phyloP scores from a whole-genome alignment of 2,888 invertebrate genomes.

The Geotrupes spiniger region DNA sequence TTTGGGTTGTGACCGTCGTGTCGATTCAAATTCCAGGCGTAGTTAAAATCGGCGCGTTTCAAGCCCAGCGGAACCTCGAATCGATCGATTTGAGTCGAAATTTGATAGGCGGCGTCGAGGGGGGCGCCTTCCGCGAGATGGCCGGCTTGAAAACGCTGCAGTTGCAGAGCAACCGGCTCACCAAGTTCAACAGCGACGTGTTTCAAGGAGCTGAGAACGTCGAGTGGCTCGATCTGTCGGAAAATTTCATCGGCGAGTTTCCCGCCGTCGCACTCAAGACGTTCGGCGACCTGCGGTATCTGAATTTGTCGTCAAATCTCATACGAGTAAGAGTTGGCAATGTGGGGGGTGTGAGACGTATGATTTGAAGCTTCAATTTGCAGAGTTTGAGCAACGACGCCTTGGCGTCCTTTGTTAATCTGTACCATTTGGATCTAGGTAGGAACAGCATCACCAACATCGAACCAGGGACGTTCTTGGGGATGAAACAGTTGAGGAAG shows the following conservation, averaged over 20 bases:
- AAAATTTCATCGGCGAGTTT: slow-evolving; percentile 81
- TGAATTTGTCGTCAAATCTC: slow-evolving; percentile 83
- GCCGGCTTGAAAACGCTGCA: slow-evolving; percentile 66
- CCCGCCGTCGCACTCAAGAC: slow-evolving; percentile 74
- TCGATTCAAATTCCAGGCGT: slow-evolving; percentile 62
- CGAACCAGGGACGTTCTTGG: slow-evolving; percentile 77
- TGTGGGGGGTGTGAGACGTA: not conserved
- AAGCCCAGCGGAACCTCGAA: slow-evolving; percentile 67
- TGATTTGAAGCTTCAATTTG: slow-evolving; percentile 33
- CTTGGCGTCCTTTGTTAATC: slow-evolving; percentile 61
- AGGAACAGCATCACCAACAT: slow-evolving; percentile 81
- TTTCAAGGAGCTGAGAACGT: slow-evolving; percentile 75
- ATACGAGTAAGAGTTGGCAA: slow-evolving; percentile 61
- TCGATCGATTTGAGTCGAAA: slow-evolving; percentile 78
- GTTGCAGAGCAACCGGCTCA: slow-evolving; percentile 74
- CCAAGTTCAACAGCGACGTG: slow-evolving; percentile 79
- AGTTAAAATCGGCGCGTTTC: slow-evolving; percentile 67
- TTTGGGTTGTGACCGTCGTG: not conserved
- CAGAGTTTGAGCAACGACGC: slow-evolving; percentile 77
- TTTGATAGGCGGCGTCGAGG: slow-evolving; percentile 71
- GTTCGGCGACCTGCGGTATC: slow-evolving; percentile 65
- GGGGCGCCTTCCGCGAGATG: slow-evolving; percentile 70
- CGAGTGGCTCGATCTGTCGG: slow-evolving; percentile 77
- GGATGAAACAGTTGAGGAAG: slow-evolving; percentile 66
- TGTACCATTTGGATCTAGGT: slow-evolving; percentile 78